Evolutionary conservation across 2,888 invertebrate genomes (phyloP).

Genomic region (Philereme transversata): DNA sequence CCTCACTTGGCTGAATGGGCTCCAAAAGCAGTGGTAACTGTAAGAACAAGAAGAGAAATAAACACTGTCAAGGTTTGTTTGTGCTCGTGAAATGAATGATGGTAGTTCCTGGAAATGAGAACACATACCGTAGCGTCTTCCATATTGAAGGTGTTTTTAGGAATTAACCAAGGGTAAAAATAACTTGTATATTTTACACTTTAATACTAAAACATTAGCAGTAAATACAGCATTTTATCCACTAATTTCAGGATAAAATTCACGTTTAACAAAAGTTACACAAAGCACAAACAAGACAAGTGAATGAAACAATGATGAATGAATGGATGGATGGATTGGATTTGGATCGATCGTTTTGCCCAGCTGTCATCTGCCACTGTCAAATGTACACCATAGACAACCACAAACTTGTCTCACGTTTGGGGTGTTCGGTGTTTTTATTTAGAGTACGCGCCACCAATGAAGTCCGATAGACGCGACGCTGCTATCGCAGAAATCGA

Average conservation of each 20-base stretch:
- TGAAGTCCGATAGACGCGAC: no score
- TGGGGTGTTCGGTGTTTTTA: no score
- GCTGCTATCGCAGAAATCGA: no score
- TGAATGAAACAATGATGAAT: constrained; percentile 1
- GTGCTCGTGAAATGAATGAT: background rate
- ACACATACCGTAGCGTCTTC: constrained; percentile 59
- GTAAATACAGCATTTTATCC: constrained; percentile 19
- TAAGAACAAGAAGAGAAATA: constrained; percentile 34
- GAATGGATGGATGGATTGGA: background rate
- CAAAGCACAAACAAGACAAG: constrained; percentile 2
- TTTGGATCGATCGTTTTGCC: no score
- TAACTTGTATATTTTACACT: constrained; percentile 4
- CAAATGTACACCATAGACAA: no score
- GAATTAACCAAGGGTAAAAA: background rate
- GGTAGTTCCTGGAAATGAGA: background rate
- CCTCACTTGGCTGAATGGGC: constrained; percentile 78
- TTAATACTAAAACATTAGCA: constrained; percentile 10
- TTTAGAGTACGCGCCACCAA: no score
- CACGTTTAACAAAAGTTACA: background rate
- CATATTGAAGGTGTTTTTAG: constrained; percentile 42
- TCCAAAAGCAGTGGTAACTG: constrained; percentile 82
- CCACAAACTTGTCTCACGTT: no score
- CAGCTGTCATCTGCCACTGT: no score
- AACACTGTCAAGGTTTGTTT: background rate
- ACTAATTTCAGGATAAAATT: background rate